Percentiles rank a stretch among this genome's conserved stretches.
These are phyloP conservation scores for Aviceda subcristata DNA, from an alignment of 2,113 vertebrate genomes.

Conservation along the genomic window DNA sequence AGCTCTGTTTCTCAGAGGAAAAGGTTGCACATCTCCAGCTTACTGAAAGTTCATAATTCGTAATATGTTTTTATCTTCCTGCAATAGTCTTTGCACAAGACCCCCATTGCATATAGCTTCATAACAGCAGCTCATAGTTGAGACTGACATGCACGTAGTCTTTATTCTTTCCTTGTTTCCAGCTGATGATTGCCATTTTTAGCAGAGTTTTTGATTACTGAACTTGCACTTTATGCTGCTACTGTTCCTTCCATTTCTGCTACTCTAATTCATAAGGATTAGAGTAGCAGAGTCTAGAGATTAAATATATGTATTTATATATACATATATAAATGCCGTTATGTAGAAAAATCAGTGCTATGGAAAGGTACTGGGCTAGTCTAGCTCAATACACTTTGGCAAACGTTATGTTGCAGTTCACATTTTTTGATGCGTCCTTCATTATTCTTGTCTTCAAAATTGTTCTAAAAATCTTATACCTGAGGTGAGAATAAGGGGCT, in stretches of 20 bases:
- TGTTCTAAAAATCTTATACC: background rate
- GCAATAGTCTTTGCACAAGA: background rate
- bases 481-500: background rate
- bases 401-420: background rate
- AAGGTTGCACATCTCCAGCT: background rate
- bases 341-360: background rate
- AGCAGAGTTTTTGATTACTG: background rate
- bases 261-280: background rate
- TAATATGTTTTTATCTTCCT: background rate
- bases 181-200: background rate
- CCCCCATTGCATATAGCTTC: background rate
- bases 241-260: background rate
- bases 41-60: background rate
- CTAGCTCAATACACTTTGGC: background rate
- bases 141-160: background rate
- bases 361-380: background rate
- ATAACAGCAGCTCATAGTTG: background rate
- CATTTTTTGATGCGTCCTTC: background rate
- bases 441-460: background rate
- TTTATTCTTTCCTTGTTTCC: background rate
- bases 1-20: background rate
- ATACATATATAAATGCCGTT: no score
- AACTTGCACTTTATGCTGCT: background rate
- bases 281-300: background rate
- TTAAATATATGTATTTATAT: fast-evolving